Conservation (phyloP, 2,797 vertebrate species). For the Melopsittacus undulatus region DNA sequence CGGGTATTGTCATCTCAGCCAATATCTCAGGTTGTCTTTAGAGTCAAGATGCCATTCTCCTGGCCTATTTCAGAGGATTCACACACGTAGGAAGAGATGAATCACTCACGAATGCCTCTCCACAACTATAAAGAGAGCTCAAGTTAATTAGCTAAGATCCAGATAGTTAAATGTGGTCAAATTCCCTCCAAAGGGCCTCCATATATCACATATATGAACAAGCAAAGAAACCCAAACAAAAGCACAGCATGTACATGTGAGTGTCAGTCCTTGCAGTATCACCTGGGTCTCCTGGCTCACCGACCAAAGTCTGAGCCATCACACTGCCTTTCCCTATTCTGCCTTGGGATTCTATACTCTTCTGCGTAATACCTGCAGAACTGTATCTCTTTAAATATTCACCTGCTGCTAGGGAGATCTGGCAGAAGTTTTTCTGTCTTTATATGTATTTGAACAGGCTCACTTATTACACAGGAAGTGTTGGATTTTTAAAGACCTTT, state of each 20-base stretch:
- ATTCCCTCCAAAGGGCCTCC: accelerated
- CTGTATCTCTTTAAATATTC: not conserved
- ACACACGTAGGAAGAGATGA: not conserved
- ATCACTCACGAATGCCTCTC: not conserved
- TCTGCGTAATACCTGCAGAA: not conserved
- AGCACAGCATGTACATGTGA: not conserved
- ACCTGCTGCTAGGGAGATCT: not conserved
- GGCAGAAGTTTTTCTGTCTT: not conserved
- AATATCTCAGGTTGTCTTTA: not conserved
- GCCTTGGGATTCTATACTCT: not conserved
- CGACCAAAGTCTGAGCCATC: not conserved
- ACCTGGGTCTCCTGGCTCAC: not conserved
- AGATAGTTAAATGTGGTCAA: not conserved
- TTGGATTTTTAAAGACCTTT: accelerated
- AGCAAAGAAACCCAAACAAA: not conserved
- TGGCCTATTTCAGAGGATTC: not conserved
- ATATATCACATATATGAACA: not conserved
- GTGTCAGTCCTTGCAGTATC: not conserved
- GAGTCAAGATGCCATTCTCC: not conserved
- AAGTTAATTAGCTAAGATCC: not conserved
- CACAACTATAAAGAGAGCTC: not conserved
- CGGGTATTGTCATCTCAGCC: not conserved
- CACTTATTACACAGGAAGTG: not conserved
- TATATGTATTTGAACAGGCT: not conserved
- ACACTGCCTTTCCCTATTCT: not conserved